Base-by-base conservation (phyloP, 2,888 invertebrate species). In the Lepidochitona cinerea region DNA sequence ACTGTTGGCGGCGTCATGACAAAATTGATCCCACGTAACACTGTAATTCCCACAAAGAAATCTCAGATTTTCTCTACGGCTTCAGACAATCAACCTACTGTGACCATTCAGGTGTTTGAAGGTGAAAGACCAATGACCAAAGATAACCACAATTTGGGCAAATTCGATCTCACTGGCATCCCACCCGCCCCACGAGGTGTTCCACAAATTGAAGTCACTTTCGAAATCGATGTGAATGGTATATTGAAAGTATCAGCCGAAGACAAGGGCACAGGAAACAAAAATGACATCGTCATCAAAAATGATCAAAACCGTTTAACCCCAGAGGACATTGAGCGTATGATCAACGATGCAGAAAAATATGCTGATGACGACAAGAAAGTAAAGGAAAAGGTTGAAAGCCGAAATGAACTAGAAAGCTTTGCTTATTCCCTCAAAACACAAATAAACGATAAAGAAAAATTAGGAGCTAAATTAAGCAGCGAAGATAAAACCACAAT, bases 1-100 rank as follows among this genome's bases (percentile, higher is more conserved):
- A 99, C 99, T 54, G 98, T 99, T 68, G 99, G 99, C 79, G 99
- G 99, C 83, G 99, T 99, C 37, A 99, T 99, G 99, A 99, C 99
- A 84, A 99, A 98, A 91, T 93, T 99, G 72, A 99, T 99, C 90
- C 96, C 97, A 71, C 12, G 66, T 85, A 99, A 99, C 93, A 99
- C 99, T 35, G 98, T 98, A 79, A 99, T 99, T 88, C 99, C 99
- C 37, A 99, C 99, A 71, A 99, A 99, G 93, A 99, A 99, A 91
- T 97, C 97, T 0, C 99, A 99, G 92, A 97, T 99, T 90, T 99
- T 99, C 94, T 98, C 98, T 0, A 99, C 99, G 0, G 98, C 99
- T 72, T 96, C 97, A 36, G 99, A 99, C 91, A 99, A 99, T 92
- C 99, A 99, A 91, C 97, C 98, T 92, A 98, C 98, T 3, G 99